These are phyloP conservation scores for Ahaetulla prasina DNA, from an alignment of 2,113 vertebrate species.

Conservation along the genomic window DNA sequence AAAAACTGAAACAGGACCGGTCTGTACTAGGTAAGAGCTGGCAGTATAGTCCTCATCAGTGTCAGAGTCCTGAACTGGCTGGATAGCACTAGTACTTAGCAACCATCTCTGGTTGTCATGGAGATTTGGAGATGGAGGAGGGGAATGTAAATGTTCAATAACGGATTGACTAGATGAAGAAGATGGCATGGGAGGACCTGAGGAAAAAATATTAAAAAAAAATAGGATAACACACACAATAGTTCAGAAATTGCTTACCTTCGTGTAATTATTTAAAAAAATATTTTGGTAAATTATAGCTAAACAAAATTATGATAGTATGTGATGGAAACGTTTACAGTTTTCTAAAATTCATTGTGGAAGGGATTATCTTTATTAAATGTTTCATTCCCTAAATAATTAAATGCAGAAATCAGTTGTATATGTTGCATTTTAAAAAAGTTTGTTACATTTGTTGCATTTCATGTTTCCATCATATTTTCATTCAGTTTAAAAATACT, in stretches of 20 bases:
- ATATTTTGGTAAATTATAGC: slow-evolving; percentile 27
- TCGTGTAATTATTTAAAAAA: slow-evolving; percentile 17
- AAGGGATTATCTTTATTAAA: not conserved
- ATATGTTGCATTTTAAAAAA: not conserved
- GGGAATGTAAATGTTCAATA: slow-evolving; percentile 75
- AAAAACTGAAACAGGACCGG: slow-evolving; percentile 58
- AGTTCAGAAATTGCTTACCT: slow-evolving; percentile 1
- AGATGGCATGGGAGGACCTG: slow-evolving; percentile 77
- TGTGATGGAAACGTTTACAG: slow-evolving; percentile 27
- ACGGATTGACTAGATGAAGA: slow-evolving; percentile 79
- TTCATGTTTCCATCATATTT: not conserved
- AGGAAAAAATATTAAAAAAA: slow-evolving; percentile 60
- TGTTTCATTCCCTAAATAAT: not conserved
- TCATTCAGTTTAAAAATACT: not conserved
- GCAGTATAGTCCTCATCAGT: slow-evolving; percentile 72
- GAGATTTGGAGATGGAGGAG: slow-evolving; percentile 72
- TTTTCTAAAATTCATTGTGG: not conserved
- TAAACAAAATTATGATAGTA: slow-evolving; percentile 34
- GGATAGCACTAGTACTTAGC: slow-evolving; percentile 77
- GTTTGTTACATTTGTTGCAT: not conserved
- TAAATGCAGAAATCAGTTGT: not conserved
- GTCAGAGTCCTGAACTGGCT: slow-evolving; percentile 75
- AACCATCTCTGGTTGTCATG: slow-evolving; percentile 80
- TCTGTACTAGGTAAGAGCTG: slow-evolving; percentile 65
- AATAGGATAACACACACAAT: slow-evolving; percentile 22